These are phyloP conservation scores for western clawed frog (Xenopus tropicalis) DNA, from an alignment of 2,113 vertebrate species.

Conservation along the genomic window UCB_Xtro_10.0 CM004446.2:73697001-73697500, in stretches of 20 bases:
- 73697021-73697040: too few species aligned
- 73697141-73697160: not conserved
- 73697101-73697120: too few species aligned
- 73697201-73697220: not conserved
- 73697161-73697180: not conserved
- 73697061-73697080: too few species aligned
- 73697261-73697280: not conserved
- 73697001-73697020: too few species aligned
- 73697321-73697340: not conserved
- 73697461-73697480: too few species aligned
- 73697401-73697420: not conserved
- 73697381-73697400: not conserved
- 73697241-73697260: not conserved
- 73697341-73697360: slow-evolving; percentile 4
- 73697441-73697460: too few species aligned
- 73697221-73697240: not conserved
- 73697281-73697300: slow-evolving; percentile 2
- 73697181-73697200: slow-evolving; percentile 4
- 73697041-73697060: too few species aligned
- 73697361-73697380: not conserved
- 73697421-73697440: too few species aligned
- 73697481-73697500: too few species aligned
- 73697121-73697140: not conserved
- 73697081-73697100: too few species aligned
- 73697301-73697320: not conserved